Conservation (phyloP, 2,888 invertebrate species). For the Eremobia ochroleuca region DNA sequence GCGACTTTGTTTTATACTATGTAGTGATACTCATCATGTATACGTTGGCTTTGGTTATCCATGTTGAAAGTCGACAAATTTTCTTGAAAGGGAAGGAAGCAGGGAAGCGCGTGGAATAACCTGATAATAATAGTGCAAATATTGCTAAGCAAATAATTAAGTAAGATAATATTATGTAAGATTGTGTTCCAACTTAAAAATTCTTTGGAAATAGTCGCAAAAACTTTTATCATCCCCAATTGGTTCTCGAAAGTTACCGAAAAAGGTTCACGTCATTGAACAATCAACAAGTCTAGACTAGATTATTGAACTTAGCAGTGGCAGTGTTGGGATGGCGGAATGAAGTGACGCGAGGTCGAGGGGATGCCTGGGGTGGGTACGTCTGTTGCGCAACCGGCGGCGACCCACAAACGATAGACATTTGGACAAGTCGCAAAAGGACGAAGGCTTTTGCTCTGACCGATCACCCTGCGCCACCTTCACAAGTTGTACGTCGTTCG, state of each 20-base stretch:
- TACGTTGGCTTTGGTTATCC: background rate
- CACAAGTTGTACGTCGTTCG: constrained; percentile 71
- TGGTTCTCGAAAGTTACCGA: constrained; percentile 39
- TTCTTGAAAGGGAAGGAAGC: no score
- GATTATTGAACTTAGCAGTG: constrained; percentile 75
- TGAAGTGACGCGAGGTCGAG: constrained; percentile 70
- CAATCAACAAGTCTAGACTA: constrained; percentile 84
- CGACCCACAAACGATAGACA: constrained; percentile 80
- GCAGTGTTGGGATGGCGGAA: constrained; percentile 65
- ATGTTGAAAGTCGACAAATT: background rate
- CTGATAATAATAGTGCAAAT: background rate
- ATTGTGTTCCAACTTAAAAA: constrained; percentile 1
- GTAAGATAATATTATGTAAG: no score
- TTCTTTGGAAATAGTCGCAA: constrained; percentile 9
- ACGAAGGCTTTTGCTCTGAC: constrained; percentile 80
- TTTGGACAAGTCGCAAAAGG: constrained; percentile 81
- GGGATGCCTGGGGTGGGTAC: constrained; percentile 70
- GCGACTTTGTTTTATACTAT: no score
- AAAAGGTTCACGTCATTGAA: constrained; percentile 65
- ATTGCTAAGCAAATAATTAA: background rate
- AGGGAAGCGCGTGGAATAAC: background rate
- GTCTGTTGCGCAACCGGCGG: constrained; percentile 79
- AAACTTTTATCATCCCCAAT: constrained; percentile 25
- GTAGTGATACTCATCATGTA: background rate
- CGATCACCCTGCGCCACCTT: constrained; percentile 84